Evolutionary conservation across 2,113 vertebrate species (phyloP).

Genomic region (Hippocampus guttulatus): DNA sequence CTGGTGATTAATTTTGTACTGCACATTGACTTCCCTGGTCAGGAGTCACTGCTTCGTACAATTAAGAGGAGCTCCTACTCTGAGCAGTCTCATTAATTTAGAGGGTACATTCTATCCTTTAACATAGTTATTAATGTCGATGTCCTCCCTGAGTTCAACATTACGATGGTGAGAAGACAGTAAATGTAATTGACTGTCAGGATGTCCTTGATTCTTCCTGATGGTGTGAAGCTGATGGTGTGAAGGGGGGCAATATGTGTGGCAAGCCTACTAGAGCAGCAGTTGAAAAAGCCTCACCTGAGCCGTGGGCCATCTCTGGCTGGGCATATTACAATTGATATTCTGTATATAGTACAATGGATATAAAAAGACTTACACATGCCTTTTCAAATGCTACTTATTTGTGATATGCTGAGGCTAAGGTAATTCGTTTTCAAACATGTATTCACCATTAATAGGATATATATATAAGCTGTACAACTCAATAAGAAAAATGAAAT

Average conservation of each 20-base stretch:
- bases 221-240: background rate
- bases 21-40: conserved; percentile 55
- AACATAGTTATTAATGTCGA: conserved; percentile 64
- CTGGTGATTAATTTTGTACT: conserved; percentile 64
- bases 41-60: conserved; percentile 70
- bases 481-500: too few species aligned
- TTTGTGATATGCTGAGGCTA: too few species aligned
- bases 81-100: conserved; percentile 47
- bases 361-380: too few species aligned
- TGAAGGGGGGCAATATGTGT: conserved; percentile 6
- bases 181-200: conserved; percentile 53
- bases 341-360: too few species aligned
- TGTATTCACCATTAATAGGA: too few species aligned
- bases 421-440: too few species aligned
- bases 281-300: background rate
- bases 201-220: conserved; percentile 50
- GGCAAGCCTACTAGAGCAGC: conserved; percentile 10
- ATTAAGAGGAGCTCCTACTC: conserved; percentile 55
- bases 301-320: too few species aligned
- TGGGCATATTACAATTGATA: too few species aligned
- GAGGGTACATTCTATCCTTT: conserved; percentile 33
- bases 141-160: conserved; percentile 36
- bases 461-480: too few species aligned
- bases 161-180: conserved; percentile 31
- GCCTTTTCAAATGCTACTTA: too few species aligned